Conservation (phyloP, 1,140 invertebrate species). For the Brachionus sp. region DNA sequence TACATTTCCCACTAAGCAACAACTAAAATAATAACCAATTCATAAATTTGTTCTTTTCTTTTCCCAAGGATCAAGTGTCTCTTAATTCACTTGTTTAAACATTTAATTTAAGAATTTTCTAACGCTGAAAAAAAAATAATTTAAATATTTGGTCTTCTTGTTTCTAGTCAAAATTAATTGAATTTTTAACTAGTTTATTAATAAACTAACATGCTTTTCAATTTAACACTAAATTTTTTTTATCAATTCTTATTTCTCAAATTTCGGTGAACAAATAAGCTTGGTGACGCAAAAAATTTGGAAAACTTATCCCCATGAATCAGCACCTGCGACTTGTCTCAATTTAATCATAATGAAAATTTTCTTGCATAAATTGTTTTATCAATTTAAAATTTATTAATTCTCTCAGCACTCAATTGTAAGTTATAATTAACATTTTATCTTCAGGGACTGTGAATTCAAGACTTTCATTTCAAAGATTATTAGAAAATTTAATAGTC, state of each 20-base stretch:
- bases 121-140: background rate
- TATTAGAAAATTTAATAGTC: background rate
- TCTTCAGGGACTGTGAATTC: background rate
- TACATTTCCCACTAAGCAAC: background rate
- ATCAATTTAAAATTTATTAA: constrained; percentile 8
- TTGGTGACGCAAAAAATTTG: background rate
- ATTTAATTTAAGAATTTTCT: background rate
- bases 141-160: constrained; percentile 14
- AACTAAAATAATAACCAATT: background rate
- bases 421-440: background rate
- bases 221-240: background rate
- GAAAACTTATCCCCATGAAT: background rate
- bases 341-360: background rate
- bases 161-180: constrained; percentile 10
- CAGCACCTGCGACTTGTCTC: background rate
- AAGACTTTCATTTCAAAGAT: background rate
- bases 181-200: constrained; percentile 26
- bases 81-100: background rate
- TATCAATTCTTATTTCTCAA: background rate
- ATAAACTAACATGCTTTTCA: background rate
- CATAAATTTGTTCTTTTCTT: background rate
- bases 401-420: background rate
- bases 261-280: background rate
- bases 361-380: background rate
- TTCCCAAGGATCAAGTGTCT: constrained; percentile 22